Conservation (phyloP, 2,113 vertebrate species). For the Chloebia gouldiae region DNA sequence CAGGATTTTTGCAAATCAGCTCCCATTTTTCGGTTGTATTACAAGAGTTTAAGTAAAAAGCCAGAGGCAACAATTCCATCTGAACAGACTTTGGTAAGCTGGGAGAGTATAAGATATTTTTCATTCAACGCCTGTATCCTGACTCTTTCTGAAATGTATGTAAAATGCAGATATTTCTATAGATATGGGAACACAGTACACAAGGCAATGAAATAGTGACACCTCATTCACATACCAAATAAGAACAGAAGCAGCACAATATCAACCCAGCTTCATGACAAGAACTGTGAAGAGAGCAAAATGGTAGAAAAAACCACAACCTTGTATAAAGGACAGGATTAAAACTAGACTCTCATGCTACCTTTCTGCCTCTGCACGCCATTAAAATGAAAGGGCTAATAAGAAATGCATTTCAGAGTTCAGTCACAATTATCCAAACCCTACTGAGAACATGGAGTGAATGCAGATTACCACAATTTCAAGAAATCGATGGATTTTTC, state of each 20-base stretch:
- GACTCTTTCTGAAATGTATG: background rate
- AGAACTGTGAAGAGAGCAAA: background rate
- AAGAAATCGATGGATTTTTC: background rate
- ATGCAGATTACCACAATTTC: background rate
- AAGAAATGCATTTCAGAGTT: slow-evolving; percentile 22
- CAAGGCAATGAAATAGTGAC: background rate
- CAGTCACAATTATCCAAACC: background rate
- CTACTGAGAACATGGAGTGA: background rate
- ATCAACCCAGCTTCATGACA: background rate
- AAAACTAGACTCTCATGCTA: background rate
- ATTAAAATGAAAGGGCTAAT: background rate
- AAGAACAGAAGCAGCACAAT: background rate
- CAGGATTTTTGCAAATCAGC: background rate
- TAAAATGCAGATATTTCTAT: slow-evolving; percentile 23
- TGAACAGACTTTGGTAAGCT: background rate
- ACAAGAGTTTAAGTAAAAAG: background rate
- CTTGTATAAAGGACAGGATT: background rate
- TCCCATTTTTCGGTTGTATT: background rate
- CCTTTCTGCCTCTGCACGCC: background rate
- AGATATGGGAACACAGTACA: background rate
- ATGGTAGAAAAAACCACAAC: background rate
- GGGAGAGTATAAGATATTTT: background rate
- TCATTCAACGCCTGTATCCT: background rate
- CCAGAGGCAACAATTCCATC: background rate
- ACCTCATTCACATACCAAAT: background rate